These are phyloP conservation scores for Cepaea nemoralis DNA, from an alignment of 1,140 invertebrate genomes.

Conservation along the genomic window DNA sequence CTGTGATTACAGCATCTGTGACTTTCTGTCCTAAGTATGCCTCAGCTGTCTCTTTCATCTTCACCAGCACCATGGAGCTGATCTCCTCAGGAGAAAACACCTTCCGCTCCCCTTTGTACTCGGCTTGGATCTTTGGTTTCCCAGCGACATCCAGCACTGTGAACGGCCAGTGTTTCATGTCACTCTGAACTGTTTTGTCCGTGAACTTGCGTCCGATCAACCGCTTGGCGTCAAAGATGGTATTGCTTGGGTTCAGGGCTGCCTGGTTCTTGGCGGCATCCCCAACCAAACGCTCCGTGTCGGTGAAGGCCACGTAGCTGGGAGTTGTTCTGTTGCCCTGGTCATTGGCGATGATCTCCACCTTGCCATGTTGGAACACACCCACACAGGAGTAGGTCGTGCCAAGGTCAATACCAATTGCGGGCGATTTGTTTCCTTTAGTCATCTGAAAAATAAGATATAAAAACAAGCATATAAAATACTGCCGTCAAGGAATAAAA, in stretches of 20 bases:
- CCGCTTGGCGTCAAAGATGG: constrained; percentile 47
- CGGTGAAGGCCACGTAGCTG: constrained; percentile 62
- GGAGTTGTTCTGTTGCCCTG: constrained; percentile 83
- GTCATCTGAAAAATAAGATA: background rate
- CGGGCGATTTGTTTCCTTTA: constrained; percentile 40
- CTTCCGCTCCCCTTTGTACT: constrained; percentile 90
- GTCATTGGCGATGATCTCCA: constrained; percentile 74
- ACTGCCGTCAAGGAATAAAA: too few species aligned
- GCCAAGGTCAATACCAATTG: constrained; percentile 75
- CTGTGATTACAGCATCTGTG: constrained; percentile 55
- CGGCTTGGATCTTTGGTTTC: constrained; percentile 81
- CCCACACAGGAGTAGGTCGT: constrained; percentile 75
- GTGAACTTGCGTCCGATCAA: constrained; percentile 44
- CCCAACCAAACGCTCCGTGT: constrained; percentile 43
- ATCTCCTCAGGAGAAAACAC: constrained; percentile 92
- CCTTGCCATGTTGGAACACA: constrained; percentile 80
- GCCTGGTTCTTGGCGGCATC: constrained; percentile 49
- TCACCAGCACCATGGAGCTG: constrained; percentile 85
- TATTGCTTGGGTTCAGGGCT: constrained; percentile 44
- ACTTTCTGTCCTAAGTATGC: constrained; percentile 80
- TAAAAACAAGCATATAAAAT: too few species aligned
- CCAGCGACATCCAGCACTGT: constrained; percentile 58
- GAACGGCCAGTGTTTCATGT: constrained; percentile 95
- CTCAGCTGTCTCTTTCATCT: constrained; percentile 92
- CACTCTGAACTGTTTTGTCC: constrained; percentile 67